Percentiles rank a stretch among this genome's conserved stretches.
phyloP scores from a whole-genome alignment of 2,113 vertebrate species.

The Platycercus adscitus region DNA sequence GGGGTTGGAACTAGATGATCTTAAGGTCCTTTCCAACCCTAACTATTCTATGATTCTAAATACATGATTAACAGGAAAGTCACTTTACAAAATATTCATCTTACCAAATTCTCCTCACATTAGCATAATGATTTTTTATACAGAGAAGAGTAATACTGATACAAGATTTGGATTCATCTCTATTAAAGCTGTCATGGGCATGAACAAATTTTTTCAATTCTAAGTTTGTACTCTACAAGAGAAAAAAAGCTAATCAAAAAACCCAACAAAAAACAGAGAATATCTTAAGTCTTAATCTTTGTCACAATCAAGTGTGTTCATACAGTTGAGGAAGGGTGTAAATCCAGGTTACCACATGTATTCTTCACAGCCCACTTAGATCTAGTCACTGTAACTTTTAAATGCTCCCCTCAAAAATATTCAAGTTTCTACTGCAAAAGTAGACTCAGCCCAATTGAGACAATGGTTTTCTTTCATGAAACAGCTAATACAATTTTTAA shows the following conservation, averaged over 20 bases:
- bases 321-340: not conserved
- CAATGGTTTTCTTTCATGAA: not conserved
- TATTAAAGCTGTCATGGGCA: not conserved
- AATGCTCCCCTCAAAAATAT: not conserved
- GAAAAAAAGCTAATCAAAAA: not conserved
- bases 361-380: not conserved
- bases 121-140: not conserved
- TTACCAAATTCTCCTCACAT: conserved; percentile 14
- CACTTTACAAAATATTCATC: conserved; percentile 32
- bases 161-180: not conserved
- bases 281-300: not conserved
- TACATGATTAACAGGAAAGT: not conserved
- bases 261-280: not conserved
- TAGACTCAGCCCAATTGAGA: not conserved
- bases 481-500: not conserved
- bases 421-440: not conserved
- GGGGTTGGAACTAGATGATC: not conserved
- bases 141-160: not conserved
- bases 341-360: not conserved
- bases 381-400: not conserved
- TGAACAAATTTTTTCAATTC: not conserved
- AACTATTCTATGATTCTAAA: not conserved
- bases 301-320: not conserved
- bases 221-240: not conserved
- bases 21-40: not conserved